Percentiles rank a stretch among this genome's conserved stretches.
Conservation (phyloP, 1,140 invertebrate species). For the Diprion similis region DNA sequence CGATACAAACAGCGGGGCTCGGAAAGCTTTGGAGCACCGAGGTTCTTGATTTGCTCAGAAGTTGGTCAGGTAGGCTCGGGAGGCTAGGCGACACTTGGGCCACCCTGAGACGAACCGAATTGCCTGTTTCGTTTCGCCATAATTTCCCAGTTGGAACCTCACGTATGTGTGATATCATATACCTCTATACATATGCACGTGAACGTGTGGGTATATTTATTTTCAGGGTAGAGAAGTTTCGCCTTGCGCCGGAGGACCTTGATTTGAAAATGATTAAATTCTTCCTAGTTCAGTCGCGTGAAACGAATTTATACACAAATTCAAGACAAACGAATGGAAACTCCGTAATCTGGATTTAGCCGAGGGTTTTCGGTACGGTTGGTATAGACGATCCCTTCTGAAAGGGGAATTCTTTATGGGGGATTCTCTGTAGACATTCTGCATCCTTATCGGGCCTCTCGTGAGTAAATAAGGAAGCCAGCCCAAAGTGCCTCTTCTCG, state of each 20-base stretch:
- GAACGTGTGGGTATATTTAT: no score
- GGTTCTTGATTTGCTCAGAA: no score
- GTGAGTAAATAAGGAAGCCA: background rate
- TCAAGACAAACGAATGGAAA: background rate
- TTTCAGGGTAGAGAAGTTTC: no score
- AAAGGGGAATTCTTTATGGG: background rate
- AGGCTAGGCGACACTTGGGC: no score
- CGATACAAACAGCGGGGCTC: background rate
- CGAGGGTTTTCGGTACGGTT: background rate
- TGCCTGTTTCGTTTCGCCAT: no score
- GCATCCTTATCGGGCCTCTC: background rate
- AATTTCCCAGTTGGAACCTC: no score
- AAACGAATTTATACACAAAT: constrained; percentile 6
- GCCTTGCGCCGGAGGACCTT: background rate
- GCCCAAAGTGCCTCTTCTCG: background rate
- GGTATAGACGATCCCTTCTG: background rate
- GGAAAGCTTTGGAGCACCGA: no score
- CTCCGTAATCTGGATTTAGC: background rate
- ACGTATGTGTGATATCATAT: no score
- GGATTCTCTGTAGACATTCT: background rate
- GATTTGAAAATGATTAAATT: background rate
- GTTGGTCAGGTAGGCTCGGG: background rate
- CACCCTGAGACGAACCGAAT: no score
- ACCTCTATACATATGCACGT: no score
- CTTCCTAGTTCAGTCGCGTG: background rate